A percentile compares a stretch with the other conserved stretches of the same genome.
These are phyloP conservation scores for Orchestia grillus DNA, from an alignment of 1,140 invertebrate genomes.

Conservation along the genomic window DNA sequence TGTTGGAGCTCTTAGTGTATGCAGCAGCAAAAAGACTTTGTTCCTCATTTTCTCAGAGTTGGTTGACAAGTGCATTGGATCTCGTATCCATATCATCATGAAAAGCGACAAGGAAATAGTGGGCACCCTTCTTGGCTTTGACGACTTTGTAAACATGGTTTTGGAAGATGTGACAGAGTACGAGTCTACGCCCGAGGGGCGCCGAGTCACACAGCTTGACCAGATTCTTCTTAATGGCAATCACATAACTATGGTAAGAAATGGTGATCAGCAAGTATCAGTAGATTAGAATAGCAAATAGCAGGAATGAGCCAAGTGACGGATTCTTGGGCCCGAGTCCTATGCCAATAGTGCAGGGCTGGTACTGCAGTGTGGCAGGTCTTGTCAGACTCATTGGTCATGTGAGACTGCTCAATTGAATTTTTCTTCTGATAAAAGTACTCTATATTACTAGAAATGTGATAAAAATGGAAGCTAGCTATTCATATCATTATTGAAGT, in stretches of 20 bases:
- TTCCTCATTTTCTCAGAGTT: constrained; percentile 78
- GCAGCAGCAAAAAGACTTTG: not conserved
- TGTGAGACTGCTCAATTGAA: too few relatives aligned
- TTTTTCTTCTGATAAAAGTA: too few relatives aligned
- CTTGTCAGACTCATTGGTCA: too few relatives aligned
- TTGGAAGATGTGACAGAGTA: constrained; percentile 93
- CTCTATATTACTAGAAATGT: too few relatives aligned
- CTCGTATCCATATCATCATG: constrained; percentile 99
- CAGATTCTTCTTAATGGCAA: constrained; percentile 99
- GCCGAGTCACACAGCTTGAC: constrained; percentile 96
- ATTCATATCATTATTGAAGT: too few relatives aligned
- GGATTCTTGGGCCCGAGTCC: too few relatives aligned
- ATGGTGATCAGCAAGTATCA: not conserved
- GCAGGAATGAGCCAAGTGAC: too few relatives aligned
- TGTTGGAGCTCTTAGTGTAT: not conserved
- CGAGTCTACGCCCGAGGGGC: constrained; percentile 96
- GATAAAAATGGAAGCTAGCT: too few relatives aligned
- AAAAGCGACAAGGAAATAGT: constrained; percentile 99
- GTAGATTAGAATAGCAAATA: too few relatives aligned
- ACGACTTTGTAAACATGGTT: constrained; percentile 99
- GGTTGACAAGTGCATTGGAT: constrained; percentile 99
- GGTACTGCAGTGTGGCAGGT: too few relatives aligned
- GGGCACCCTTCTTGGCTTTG: constrained; percentile 96
- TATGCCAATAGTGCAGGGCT: too few relatives aligned
- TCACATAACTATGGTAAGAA: constrained; percentile 95